Base-by-base conservation (phyloP, 2,797 vertebrate species). In the Anas acuta region DNA sequence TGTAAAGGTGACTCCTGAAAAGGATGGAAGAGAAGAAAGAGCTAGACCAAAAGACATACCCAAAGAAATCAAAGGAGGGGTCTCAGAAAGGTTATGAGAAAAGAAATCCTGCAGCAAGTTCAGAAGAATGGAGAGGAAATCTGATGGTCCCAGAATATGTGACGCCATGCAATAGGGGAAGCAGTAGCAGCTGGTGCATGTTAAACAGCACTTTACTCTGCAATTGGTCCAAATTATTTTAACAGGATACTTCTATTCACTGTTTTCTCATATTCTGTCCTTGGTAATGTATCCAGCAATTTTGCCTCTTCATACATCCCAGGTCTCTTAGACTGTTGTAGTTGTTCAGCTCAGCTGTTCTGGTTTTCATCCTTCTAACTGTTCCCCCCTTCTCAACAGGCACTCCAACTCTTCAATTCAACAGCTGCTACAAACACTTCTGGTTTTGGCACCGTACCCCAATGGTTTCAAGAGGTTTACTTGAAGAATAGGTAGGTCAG, bases 361-460 rank as follows among this genome's bases (percentile, higher is more conserved):
- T 19, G 61, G 66, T 70, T 90, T 94, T 81, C 78, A 53, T 74
- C 18, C 74, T 47, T 74, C 35, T 65, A 25, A 37, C 84, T 65
- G 45, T 86, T 92, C 25, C 54, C 12, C 14, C 20, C 45, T 91
- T 89, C 93, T 73, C 89, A 84, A 11, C 37, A 89, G 87, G 56
- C 90, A 25, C 83, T 94, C 91, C 54, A 93, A 13, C 30, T n/a
- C 9, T 0, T 91, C 62, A 84, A 75, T 71, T 65, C 89, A 87
- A 37, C 95, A 95, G 91, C 94, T 96, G 90, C 90, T 78, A 37
- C 41, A 54, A 87, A 73, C 79, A 78, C 62, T 93, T 62, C 62
- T 90, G 9, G 18, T 86, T 87, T 62, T 96, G 91, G 82, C 95
- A 91, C 51, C 33, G 21, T 45, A 78, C 23, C 70, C 56, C 76